A percentile compares a stretch with the other conserved stretches of the same genome.
Conservation (phyloP, 2,113 vertebrate species). For the Pterophyllum scalare region DNA sequence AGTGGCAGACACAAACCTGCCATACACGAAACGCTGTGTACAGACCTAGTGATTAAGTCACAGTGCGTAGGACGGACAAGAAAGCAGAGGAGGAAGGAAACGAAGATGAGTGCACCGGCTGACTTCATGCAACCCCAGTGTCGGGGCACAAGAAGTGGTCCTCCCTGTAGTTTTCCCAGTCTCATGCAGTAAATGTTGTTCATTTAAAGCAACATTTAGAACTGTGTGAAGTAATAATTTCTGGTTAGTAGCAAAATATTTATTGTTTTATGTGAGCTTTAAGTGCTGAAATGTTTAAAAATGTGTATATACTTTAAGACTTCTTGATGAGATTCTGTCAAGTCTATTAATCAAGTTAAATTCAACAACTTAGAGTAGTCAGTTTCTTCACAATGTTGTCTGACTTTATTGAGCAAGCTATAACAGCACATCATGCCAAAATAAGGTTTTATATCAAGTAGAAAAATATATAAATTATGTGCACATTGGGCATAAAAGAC, state of each 20-base stretch:
- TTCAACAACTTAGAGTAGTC: not conserved
- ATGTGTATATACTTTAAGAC: not conserved
- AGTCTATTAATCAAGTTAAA: not conserved
- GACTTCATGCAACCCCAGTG: conserved; percentile 31
- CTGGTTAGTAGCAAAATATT: not conserved
- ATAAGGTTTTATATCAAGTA: not conserved
- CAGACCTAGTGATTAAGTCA: conserved; percentile 61
- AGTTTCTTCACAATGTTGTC: not conserved
- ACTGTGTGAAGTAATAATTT: not conserved
- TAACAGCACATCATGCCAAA: not conserved
- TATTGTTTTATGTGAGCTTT: not conserved
- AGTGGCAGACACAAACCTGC: conserved; percentile 54
- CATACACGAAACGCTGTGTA: conserved; percentile 26
- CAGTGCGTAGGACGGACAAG: conserved; percentile 52
- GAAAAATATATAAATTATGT: not conserved
- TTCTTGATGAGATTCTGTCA: not conserved
- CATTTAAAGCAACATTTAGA: not conserved
- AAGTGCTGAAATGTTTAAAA: not conserved
- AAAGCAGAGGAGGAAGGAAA: conserved; percentile 35
- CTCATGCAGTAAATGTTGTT: not conserved
- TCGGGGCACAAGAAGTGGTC: not conserved
- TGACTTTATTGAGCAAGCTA: not conserved
- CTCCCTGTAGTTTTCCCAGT: not conserved
- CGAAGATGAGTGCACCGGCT: conserved; percentile 18
- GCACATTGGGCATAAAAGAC: not conserved